These are phyloP conservation scores for Aporophyla lueneburgensis DNA, from an alignment of 2,888 invertebrate species.

Conservation along the genomic window DNA sequence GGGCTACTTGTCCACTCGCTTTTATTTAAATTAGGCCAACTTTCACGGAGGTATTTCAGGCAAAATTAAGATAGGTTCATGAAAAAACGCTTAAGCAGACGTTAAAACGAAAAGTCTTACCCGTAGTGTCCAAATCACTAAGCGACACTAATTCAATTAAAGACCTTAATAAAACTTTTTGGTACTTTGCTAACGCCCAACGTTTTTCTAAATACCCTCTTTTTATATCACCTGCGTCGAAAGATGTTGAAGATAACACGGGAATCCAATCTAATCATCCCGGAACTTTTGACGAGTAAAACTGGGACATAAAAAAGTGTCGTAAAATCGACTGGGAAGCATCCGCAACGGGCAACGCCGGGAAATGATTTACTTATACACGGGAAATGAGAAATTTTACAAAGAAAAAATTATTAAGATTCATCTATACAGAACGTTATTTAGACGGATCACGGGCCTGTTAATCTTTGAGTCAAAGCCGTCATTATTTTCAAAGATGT, in stretches of 20 bases:
- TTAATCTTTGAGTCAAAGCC: slow-evolving; percentile 47
- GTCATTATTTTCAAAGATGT: slow-evolving; percentile 45
- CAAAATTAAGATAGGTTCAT: neutral
- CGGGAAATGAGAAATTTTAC: slow-evolving; percentile 68
- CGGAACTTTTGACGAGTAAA: slow-evolving; percentile 63
- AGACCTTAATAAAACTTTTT: slow-evolving; percentile 41
- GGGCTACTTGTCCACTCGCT: neutral
- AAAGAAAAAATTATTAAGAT: slow-evolving; percentile 65
- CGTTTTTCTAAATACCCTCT: slow-evolving; percentile 49
- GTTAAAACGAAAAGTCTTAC: slow-evolving; percentile 2
- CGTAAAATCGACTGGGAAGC: slow-evolving; percentile 64
- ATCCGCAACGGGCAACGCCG: slow-evolving; percentile 53
- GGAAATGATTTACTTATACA: slow-evolving; percentile 68
- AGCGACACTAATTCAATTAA: slow-evolving; percentile 52
- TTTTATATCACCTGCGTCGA: slow-evolving; percentile 58
- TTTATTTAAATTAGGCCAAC: slow-evolving; percentile 15
- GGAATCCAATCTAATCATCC: slow-evolving; percentile 63
- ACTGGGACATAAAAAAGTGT: slow-evolving; percentile 64
- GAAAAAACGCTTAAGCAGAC: slow-evolving; percentile 6
- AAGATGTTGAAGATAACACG: slow-evolving; percentile 55
- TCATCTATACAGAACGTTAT: slow-evolving; percentile 48
- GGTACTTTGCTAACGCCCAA: slow-evolving; percentile 36
- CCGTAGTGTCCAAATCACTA: slow-evolving; percentile 5
- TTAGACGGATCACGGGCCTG: slow-evolving; percentile 33
- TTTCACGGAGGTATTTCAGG: slow-evolving; percentile 7